Percentiles rank a stretch among this genome's conserved stretches.
phyloP scores from a whole-genome alignment of 2,888 invertebrate species.

The Drosophila paramelanica region DNA sequence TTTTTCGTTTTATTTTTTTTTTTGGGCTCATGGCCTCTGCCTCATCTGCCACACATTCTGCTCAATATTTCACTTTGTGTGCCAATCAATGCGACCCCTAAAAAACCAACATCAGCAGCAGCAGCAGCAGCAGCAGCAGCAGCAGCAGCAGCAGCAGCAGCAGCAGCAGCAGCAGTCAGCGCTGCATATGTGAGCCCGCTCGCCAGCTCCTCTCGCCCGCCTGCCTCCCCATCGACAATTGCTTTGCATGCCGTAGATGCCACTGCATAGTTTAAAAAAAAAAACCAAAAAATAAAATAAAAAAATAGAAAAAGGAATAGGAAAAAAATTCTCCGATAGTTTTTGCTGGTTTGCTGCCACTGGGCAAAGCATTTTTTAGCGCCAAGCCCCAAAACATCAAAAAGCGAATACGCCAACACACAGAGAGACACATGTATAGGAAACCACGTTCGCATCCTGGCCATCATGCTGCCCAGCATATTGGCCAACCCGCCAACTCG shows the following conservation, averaged over 20 bases:
- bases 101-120: constrained; percentile 22
- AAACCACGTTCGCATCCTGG: constrained; percentile 65
- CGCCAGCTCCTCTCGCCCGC: background rate
- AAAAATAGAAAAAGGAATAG: constrained; percentile 34
- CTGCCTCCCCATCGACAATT: constrained; percentile 10
- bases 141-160: constrained; percentile 15
- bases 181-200: constrained; percentile 49
- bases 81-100: constrained; percentile 67
- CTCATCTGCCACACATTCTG: constrained; percentile 55
- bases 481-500: constrained; percentile 69
- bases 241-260: constrained; percentile 54
- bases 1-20: too few relatives aligned
- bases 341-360: constrained; percentile 56
- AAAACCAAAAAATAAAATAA: constrained; percentile 10
- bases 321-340: constrained; percentile 69
- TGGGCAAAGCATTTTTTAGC: constrained; percentile 75
- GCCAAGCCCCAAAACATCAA: constrained; percentile 76
- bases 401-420: constrained; percentile 64
- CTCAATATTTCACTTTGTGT: constrained; percentile 75
- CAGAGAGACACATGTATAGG: constrained; percentile 32
- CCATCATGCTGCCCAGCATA: constrained; percentile 66
- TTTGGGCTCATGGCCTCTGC: constrained; percentile 17
- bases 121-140: constrained; percentile 22
- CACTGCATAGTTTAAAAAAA: constrained; percentile 45
- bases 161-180: constrained; percentile 25